phyloP scores from a whole-genome alignment of 2,888 invertebrate species.

The Cataglyphis altisquamis region DNA sequence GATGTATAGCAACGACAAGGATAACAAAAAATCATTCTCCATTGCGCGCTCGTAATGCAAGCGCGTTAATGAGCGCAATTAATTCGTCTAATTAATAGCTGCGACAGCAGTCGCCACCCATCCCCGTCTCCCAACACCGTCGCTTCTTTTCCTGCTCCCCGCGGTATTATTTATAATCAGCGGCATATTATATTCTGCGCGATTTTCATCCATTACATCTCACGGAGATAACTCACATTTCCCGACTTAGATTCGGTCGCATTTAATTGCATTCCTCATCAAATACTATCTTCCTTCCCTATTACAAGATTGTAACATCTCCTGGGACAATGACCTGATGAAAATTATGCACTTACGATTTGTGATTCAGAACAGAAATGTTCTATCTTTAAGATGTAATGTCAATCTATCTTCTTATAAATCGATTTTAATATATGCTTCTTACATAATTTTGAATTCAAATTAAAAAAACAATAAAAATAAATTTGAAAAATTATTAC shows the following conservation, averaged over 20 bases:
- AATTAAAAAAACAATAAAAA: not conserved
- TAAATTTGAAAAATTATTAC: not conserved
- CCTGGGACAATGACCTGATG: not conserved
- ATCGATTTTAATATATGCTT: not conserved
- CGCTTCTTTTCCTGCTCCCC: not conserved
- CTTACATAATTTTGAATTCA: not conserved
- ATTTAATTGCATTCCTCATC: slow-evolving; percentile 76
- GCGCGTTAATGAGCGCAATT: slow-evolving; percentile 79
- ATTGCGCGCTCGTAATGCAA: slow-evolving; percentile 39
- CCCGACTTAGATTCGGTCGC: slow-evolving; percentile 65
- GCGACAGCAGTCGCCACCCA: slow-evolving; percentile 71
- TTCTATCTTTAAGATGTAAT: not conserved
- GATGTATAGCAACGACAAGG: slow-evolving; percentile 1
- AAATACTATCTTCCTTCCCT: slow-evolving; percentile 59
- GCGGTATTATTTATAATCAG: slow-evolving; percentile 41
- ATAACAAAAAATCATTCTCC: slow-evolving; percentile 37
- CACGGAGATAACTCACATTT: slow-evolving; percentile 63
- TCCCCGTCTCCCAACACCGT: slow-evolving; percentile 32
- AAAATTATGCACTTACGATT: slow-evolving; percentile 2
- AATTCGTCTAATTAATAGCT: slow-evolving; percentile 79
- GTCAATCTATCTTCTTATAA: not conserved
- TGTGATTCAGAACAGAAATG: not conserved
- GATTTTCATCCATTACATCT: slow-evolving; percentile 55
- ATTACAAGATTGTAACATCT: slow-evolving; percentile 58
- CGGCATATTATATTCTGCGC: slow-evolving; percentile 61